Conservation (phyloP, 2,888 invertebrate genomes). For the Selenia dentaria region DNA sequence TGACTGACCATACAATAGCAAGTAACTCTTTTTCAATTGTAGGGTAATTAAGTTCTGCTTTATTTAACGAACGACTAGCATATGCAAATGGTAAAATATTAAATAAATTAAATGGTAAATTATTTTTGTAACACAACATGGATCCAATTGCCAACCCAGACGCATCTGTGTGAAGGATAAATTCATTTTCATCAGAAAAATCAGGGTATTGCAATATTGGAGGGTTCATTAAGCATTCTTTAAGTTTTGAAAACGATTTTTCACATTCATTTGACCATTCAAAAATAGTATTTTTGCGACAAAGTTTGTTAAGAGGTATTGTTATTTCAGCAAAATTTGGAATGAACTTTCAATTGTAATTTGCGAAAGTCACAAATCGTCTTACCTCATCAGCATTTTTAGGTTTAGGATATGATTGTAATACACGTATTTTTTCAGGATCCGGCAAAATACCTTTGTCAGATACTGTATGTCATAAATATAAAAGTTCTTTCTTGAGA, state of each 20-base stretch:
- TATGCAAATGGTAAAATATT: constrained; percentile 26
- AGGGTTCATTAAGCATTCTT: constrained; percentile 5
- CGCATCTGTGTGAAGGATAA: constrained; percentile 16
- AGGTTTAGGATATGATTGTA: neutral
- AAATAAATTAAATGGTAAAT: no score
- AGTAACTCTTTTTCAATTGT: constrained; percentile 24
- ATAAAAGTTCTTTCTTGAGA: no score
- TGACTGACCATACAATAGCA: constrained; percentile 7
- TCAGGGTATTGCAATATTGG: constrained; percentile 20
- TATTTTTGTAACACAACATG: constrained; percentile 6
- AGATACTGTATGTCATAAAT: no score
- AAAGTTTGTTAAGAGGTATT: no score
- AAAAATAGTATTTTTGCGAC: no score
- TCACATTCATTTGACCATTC: no score
- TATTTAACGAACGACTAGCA: constrained; percentile 19
- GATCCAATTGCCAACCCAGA: constrained; percentile 21
- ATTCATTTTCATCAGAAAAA: constrained; percentile 15
- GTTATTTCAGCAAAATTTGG: no score
- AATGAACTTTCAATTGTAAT: no score
- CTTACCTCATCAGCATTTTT: no score
- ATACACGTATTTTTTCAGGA: neutral
- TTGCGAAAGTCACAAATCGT: no score
- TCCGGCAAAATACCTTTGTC: no score
- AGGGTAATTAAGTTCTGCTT: no score
- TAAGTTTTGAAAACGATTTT: neutral